Conservation (phyloP, 2,113 vertebrate genomes). For the Coptodon rendalli region DNA sequence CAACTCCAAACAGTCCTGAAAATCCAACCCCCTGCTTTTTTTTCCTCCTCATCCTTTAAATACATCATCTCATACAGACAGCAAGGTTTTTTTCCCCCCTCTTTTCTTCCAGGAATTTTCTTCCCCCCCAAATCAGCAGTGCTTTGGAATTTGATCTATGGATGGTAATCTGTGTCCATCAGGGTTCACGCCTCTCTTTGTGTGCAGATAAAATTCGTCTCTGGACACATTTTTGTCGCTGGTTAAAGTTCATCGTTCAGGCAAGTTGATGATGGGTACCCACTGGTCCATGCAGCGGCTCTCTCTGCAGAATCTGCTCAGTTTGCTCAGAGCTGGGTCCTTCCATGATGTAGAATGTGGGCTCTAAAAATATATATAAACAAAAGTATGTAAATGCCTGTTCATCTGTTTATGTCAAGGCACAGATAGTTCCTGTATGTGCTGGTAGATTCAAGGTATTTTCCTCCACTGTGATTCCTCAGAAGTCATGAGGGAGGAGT, state of each 20-base stretch:
- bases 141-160: slow-evolving; percentile 55
- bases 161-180: slow-evolving; percentile 48
- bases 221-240: neutral
- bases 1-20: slow-evolving; percentile 44
- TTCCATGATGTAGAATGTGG: slow-evolving; percentile 87
- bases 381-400: neutral
- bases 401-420: neutral
- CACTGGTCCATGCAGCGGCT: slow-evolving; percentile 94
- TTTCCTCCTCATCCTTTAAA: neutral
- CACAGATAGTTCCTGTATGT: neutral
- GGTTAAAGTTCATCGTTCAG: slow-evolving; percentile 81
- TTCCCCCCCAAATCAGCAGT: neutral
- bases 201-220: slow-evolving; percentile 43
- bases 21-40: slow-evolving; percentile 17
- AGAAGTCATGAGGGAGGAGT: slow-evolving; percentile 37
- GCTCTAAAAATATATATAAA: slow-evolving; percentile 70
- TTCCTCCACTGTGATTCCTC: slow-evolving; percentile 4
- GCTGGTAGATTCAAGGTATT: neutral
- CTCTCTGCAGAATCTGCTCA: slow-evolving; percentile 92
- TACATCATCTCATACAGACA: slow-evolving; percentile 17
- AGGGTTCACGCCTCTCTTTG: slow-evolving; percentile 28
- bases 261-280: slow-evolving; percentile 93
- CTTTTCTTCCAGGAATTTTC: neutral
- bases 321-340: slow-evolving; percentile 89
- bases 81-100: neutral